Percentiles rank a stretch among this genome's conserved stretches.
Conservation (phyloP, 2,888 invertebrate genomes). For the Neocrepidodera transversa region DNA sequence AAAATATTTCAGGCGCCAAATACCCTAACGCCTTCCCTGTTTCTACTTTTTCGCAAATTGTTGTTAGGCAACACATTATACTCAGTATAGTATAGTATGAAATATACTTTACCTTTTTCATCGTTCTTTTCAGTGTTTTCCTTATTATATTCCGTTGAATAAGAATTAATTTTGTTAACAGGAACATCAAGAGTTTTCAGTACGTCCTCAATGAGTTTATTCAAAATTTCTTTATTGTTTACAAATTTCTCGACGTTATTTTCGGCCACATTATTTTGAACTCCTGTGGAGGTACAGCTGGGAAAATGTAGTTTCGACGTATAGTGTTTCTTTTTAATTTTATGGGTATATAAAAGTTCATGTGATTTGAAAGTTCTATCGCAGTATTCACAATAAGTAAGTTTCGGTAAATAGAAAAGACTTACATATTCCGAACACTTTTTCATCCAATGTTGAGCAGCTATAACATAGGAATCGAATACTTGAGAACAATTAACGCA, state of each 20-base stretch:
- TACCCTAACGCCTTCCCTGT: too few relatives aligned
- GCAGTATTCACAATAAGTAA: slow-evolving; percentile 61
- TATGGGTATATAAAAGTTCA: slow-evolving; percentile 65
- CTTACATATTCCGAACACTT: slow-evolving; percentile 60
- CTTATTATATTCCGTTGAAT: slow-evolving; percentile 5
- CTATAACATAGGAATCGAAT: slow-evolving; percentile 63
- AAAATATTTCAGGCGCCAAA: too few relatives aligned
- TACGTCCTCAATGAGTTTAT: slow-evolving; percentile 57
- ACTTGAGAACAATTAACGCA: slow-evolving; percentile 60
- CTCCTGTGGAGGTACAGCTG: slow-evolving; percentile 19
- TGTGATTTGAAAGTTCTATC: slow-evolving; percentile 63
- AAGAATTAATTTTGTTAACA: slow-evolving; percentile 38
- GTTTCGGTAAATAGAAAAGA: slow-evolving; percentile 60
- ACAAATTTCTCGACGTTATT: slow-evolving; percentile 35
- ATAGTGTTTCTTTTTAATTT: slow-evolving; percentile 63
- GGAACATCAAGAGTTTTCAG: slow-evolving; percentile 54
- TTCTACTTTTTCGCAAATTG: too few relatives aligned
- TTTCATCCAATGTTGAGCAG: slow-evolving; percentile 65
- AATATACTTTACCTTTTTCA: background rate
- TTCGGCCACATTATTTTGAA: slow-evolving; percentile 13
- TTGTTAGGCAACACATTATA: too few relatives aligned
- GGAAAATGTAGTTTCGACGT: slow-evolving; percentile 55
- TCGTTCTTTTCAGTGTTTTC: slow-evolving; percentile 14
- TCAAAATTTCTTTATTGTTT: slow-evolving; percentile 53
- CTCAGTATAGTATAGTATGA: too few relatives aligned